These are phyloP conservation scores for Ceyx cyanopectus DNA, from an alignment of 2,113 vertebrate genomes.

Conservation along the genomic window DNA sequence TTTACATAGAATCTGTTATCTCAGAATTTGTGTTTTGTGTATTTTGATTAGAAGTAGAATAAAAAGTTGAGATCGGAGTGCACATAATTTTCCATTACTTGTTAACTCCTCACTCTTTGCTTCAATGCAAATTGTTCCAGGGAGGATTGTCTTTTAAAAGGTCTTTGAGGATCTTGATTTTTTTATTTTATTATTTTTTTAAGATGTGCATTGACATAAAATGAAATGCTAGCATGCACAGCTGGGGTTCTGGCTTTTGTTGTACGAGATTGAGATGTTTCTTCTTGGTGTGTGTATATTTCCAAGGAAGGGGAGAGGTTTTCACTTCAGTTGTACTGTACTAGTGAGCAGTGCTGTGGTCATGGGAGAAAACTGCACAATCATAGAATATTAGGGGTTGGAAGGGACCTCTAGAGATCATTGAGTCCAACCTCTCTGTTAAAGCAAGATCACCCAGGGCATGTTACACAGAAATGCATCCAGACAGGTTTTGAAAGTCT, in stretches of 20 bases:
- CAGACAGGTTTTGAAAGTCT: too few species aligned
- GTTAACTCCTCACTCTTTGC: constrained; percentile 56
- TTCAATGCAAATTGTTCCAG: constrained; percentile 68
- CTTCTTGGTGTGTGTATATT: neutral
- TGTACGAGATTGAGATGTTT: neutral
- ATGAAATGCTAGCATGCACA: constrained; percentile 46
- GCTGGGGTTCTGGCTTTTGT: constrained; percentile 50
- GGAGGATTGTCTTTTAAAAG: constrained; percentile 72
- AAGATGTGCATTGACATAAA: constrained; percentile 65
- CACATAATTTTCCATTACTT: constrained; percentile 57
- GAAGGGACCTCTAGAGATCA: too few species aligned
- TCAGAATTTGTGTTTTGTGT: constrained; percentile 30
- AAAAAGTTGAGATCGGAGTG: constrained; percentile 50
- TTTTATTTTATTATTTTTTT: neutral
- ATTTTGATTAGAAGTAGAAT: constrained; percentile 60
- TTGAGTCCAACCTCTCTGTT: too few species aligned
- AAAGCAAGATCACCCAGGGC: too few species aligned
- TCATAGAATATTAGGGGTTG: too few species aligned
- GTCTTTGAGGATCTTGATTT: constrained; percentile 66
- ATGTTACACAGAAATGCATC: too few species aligned
- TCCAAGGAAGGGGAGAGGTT: neutral
- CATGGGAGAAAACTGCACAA: neutral
- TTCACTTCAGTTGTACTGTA: accelerated
- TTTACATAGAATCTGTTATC: neutral
- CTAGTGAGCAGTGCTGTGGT: neutral